Conservation (phyloP, 1,140 invertebrate species). For the Halesus radiatus region DNA sequence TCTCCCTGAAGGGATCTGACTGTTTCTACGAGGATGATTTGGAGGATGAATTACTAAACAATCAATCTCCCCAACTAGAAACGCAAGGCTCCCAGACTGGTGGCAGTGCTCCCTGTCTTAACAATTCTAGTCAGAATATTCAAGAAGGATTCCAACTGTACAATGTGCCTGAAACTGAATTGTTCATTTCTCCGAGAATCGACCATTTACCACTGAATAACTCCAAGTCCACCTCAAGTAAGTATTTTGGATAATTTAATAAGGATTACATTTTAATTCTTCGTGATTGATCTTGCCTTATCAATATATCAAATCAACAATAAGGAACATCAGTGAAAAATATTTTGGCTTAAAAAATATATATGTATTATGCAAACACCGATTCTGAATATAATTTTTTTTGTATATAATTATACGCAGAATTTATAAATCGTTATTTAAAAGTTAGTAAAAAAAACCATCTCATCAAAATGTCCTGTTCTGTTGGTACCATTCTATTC, state of each 20-base stretch:
- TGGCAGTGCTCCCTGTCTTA: slow-evolving; percentile 7
- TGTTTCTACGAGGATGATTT: slow-evolving; percentile 53
- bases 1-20: slow-evolving; percentile 67
- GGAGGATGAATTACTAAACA: slow-evolving; percentile 47
- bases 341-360: no score
- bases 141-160: slow-evolving; percentile 50
- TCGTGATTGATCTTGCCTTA: no score
- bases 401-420: no score
- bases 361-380: no score
- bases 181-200: slow-evolving; percentile 40
- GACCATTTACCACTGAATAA: slow-evolving; percentile 37
- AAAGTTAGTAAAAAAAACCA: no score
- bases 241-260: background rate
- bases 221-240: slow-evolving; percentile 41
- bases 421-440: no score
- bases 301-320: no score
- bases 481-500: no score
- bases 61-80: slow-evolving; percentile 38
- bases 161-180: slow-evolving; percentile 37
- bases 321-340: no score
- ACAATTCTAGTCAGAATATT: slow-evolving; percentile 41
- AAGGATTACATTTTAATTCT: no score
- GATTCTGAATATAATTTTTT: no score
- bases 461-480: no score
- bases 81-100: slow-evolving; percentile 21